Evolutionary conservation across 2,113 vertebrate species (phyloP).

Genomic region (Progne subis): DNA sequence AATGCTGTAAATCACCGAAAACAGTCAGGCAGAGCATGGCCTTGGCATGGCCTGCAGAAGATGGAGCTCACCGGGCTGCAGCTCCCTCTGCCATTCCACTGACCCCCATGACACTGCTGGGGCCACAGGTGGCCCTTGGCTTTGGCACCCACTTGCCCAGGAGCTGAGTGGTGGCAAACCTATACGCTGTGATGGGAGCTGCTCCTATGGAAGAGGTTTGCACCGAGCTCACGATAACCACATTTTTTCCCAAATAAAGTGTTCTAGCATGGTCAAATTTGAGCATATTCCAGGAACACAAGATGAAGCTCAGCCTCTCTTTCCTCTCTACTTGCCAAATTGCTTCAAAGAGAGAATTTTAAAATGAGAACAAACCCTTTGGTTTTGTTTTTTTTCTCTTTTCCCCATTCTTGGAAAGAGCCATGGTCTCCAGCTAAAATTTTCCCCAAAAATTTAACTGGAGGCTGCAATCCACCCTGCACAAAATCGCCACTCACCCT

Average conservation of each 20-base stretch:
- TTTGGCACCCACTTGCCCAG: background rate
- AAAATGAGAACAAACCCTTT: background rate
- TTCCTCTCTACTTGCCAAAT: conserved; percentile 26
- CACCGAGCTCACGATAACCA: background rate
- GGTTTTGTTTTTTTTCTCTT: background rate
- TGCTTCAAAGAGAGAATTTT: conserved; percentile 33
- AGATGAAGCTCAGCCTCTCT: conserved; percentile 14
- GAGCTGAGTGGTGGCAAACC: background rate
- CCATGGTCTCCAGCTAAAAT: background rate
- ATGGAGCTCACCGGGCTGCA: background rate
- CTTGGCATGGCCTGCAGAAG: background rate
- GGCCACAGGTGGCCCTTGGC: background rate
- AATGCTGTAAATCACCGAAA: rapidly evolving
- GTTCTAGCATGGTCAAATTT: conserved; percentile 40
- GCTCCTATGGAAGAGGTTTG: background rate
- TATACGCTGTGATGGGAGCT: rapidly evolving
- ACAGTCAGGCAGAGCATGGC: background rate
- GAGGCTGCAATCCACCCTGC: background rate
- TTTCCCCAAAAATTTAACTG: background rate
- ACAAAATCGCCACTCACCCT: background rate
- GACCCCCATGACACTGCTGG: rapidly evolving
- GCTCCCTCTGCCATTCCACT: background rate
- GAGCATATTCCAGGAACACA: conserved; percentile 43
- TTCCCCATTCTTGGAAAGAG: background rate
- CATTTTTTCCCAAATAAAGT: conserved; percentile 57